These are phyloP conservation scores for Tillus elongatus DNA, from an alignment of 2,888 invertebrate genomes.

Conservation along the genomic window DNA sequence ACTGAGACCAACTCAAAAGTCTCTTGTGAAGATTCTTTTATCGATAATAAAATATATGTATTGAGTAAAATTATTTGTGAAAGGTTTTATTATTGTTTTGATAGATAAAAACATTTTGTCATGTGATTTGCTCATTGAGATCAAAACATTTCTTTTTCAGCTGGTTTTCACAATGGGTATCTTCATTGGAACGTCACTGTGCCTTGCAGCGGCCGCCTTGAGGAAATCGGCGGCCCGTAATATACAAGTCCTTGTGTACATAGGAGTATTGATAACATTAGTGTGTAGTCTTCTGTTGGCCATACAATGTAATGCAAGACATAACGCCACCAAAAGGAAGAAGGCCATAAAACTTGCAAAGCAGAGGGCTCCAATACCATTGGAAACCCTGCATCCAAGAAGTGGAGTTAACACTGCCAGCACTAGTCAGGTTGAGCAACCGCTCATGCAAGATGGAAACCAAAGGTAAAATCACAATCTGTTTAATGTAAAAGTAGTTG, in stretches of 20 bases:
- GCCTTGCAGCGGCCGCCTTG: constrained; percentile 56
- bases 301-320: constrained; percentile 53
- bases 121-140: neutral
- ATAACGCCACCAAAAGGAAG: constrained; percentile 30
- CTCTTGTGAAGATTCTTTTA: too few species aligned
- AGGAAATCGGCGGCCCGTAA: constrained; percentile 56
- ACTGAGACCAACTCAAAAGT: too few species aligned
- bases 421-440: constrained; percentile 20
- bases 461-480: constrained; percentile 1
- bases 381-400: constrained; percentile 29
- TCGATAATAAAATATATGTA: too few species aligned
- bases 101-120: neutral
- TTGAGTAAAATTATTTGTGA: too few species aligned
- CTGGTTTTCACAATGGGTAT: constrained; percentile 59
- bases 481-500: too few species aligned
- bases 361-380: constrained; percentile 30
- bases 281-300: constrained; percentile 54
- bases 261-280: constrained; percentile 53
- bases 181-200: constrained; percentile 55
- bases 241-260: constrained; percentile 57
- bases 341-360: constrained; percentile 31
- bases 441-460: constrained; percentile 19
- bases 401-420: constrained; percentile 7
- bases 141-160: constrained; percentile 35
- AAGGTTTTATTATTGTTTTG: too few species aligned